Conservation (phyloP, 2,797 vertebrate species). For the Echiichthys vipera region DNA sequence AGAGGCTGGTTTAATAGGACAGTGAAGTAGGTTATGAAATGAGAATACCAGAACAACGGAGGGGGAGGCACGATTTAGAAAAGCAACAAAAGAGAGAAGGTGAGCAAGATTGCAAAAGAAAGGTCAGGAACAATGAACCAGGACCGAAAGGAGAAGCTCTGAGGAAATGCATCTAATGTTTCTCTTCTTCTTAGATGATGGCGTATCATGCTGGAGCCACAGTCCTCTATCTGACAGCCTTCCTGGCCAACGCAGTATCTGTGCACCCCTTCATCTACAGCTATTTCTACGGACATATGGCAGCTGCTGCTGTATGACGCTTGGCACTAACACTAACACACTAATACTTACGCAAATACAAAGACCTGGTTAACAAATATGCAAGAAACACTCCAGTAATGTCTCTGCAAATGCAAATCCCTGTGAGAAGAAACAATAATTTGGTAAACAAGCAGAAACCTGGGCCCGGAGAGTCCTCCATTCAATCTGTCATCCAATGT, state of each 20-base stretch:
- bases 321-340: too few species aligned
- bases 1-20: background rate
- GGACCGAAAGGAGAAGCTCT: background rate
- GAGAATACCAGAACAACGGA: background rate
- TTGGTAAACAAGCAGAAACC: background rate
- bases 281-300: slow-evolving; percentile 76
- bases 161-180: background rate
- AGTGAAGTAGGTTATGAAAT: background rate
- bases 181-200: slow-evolving; percentile 71
- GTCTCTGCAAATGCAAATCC: background rate
- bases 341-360: slow-evolving; percentile 3
- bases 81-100: background rate
- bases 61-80: background rate
- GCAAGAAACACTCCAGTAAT: background rate
- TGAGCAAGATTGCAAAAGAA: background rate
- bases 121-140: background rate
- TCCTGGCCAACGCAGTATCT: slow-evolving; percentile 81
- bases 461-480: background rate
- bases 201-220: slow-evolving; percentile 81
- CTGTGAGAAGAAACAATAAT: background rate
- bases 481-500: background rate
- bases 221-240: slow-evolving; percentile 89
- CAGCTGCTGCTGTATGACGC: slow-evolving; percentile 87
- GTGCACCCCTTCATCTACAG: slow-evolving; percentile 28
- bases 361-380: background rate